These are phyloP conservation scores for Criorhina ranunculi DNA, from an alignment of 2,888 invertebrate species.

Conservation along the genomic window DNA sequence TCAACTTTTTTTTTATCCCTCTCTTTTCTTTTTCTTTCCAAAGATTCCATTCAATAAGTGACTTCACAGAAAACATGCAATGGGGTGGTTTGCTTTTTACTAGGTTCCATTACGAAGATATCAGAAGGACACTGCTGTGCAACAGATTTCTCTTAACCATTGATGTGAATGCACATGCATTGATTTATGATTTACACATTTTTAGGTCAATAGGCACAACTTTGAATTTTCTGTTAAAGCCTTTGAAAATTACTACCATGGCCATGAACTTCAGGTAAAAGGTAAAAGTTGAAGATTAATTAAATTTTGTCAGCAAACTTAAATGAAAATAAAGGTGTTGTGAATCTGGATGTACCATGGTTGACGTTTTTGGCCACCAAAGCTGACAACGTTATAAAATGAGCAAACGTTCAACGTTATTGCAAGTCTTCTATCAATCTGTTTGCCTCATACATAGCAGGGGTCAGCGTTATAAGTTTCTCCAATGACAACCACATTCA, in stretches of 20 bases:
- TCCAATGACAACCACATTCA: too few species aligned
- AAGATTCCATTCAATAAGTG: slow-evolving; percentile 48
- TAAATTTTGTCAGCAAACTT: slow-evolving; percentile 31
- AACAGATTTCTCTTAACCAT: slow-evolving; percentile 53
- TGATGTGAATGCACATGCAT: slow-evolving; percentile 66
- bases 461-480: too few species aligned
- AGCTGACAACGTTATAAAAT: too few species aligned
- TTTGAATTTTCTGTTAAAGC: slow-evolving; percentile 63
- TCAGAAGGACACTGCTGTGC: slow-evolving; percentile 31
- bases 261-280: slow-evolving; percentile 3
- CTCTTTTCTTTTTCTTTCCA: slow-evolving; percentile 27
- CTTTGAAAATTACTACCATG: slow-evolving; percentile 11
- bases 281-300: slow-evolving; percentile 22
- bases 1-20: slow-evolving; percentile 30
- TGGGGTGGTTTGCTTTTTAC: slow-evolving; percentile 33
- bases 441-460: too few species aligned
- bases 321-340: too few species aligned
- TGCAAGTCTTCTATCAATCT: too few species aligned
- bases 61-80: slow-evolving; percentile 36
- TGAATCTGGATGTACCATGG: too few species aligned
- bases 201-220: slow-evolving; percentile 42
- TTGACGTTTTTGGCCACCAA: too few species aligned
- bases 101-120: slow-evolving; percentile 20
- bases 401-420: too few species aligned
- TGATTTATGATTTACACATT: slow-evolving; percentile 51